Evolutionary conservation across 2,888 invertebrate genomes (phyloP), one percentile per base, ranked within the genome.

Genomic region (Lepidocyrtinus sp.): DNA sequence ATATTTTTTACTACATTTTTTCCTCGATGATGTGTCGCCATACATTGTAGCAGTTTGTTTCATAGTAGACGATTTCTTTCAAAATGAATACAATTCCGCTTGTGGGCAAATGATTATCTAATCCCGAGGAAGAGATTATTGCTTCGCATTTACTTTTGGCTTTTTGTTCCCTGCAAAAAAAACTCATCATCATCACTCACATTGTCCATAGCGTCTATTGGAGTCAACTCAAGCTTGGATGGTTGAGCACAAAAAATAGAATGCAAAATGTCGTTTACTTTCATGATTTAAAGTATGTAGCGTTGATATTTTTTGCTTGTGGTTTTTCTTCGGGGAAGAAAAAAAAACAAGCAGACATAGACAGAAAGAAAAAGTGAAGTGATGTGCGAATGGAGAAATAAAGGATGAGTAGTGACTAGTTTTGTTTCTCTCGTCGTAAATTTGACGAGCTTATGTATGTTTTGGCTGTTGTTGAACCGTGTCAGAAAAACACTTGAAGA

Each of bases 401-500:
- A 36, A 36, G 36, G 36, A 36, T 36, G 5, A 36, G 36, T 65
- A 65, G 70, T 77, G 71, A 71, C 71, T 72, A 25, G 77, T 77
- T 77, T 59, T 25, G 36, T 70, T 36, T 45, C 63, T 67, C 73
- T 78, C 67, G 62, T 68, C 9, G 73, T 67, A 68, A 72, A 72
- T 71, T 72, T 78, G 78, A 78, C 74, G 74, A 62, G 69, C 73
- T 69, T 74, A 79, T 79, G 69, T 74, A 79, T 69, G 73, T 79
- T 73, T 79, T 79, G 78, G 50, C 77, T 78, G n/a, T n/a, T 73
- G 78, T 73, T 77, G 78, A 73, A 73, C 72, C 78, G 78, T 73
- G 78, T 78, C 78, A 78, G 55, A 75, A 65, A 78, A 72, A 76
- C 70, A 72, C 77, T 72, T 36, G 45, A 67, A 71, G 61, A 22